Conservation (phyloP, 2,113 vertebrate species). For the Bucco capensis region DNA sequence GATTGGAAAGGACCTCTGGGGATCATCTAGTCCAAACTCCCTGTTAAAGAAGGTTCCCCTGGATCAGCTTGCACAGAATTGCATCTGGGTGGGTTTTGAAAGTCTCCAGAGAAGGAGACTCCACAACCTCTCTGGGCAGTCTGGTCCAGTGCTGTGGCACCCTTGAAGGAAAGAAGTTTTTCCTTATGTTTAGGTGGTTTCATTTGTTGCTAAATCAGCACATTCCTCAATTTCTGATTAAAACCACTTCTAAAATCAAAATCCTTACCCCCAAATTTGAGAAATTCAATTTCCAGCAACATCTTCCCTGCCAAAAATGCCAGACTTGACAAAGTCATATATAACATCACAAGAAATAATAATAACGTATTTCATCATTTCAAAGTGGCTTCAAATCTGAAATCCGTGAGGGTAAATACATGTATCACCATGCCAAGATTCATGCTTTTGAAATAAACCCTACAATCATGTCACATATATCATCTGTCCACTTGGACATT, state of each 20-base stretch:
- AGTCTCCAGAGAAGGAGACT: no score
- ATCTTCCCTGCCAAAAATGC: not conserved
- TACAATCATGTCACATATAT: not conserved
- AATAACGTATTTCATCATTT: not conserved
- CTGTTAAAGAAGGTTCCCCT: no score
- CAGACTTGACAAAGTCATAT: not conserved
- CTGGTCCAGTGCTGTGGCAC: no score
- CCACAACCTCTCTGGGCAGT: no score
- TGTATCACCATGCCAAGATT: not conserved
- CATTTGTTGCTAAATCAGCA: not conserved
- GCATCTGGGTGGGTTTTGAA: no score
- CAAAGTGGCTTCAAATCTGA: not conserved
- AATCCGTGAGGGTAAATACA: not conserved
- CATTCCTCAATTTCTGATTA: not conserved
- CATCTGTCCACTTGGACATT: not conserved
- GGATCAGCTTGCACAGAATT: no score
- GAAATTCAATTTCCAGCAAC: not conserved
- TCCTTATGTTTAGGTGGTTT: not conserved
- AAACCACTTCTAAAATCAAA: not conserved
- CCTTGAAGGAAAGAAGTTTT: no score
- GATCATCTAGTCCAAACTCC: no score
- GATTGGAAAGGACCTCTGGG: no score
- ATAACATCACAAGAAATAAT: not conserved
- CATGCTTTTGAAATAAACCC: not conserved
- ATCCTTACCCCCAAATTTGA: not conserved